A percentile compares a stretch with the other conserved stretches of the same genome.
Evolutionary conservation across 1,140 invertebrate species (phyloP).

Genomic region (Drosophila obscura): DNA sequence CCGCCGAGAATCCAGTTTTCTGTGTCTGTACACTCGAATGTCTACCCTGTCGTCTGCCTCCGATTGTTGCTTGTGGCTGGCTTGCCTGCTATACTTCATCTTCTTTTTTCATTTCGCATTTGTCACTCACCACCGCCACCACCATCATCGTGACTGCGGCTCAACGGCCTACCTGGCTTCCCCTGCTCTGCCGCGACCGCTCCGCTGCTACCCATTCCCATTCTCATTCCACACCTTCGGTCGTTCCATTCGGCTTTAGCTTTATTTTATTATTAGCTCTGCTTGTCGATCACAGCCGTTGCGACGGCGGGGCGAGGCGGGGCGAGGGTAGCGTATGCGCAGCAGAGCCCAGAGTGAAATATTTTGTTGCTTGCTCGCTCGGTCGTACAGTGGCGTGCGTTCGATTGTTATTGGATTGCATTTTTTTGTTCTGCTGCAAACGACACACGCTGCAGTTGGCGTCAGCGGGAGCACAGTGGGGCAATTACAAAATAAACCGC

Average conservation of each 20-base stretch:
- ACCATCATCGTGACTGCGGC: no score
- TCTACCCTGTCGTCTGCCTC: constrained; percentile 11
- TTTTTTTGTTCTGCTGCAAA: constrained; percentile 15
- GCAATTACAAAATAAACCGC: no score
- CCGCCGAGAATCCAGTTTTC: constrained; percentile 51
- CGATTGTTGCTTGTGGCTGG: constrained; percentile 7
- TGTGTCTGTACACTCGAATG: constrained; percentile 64
- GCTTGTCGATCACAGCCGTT: constrained; percentile 45
- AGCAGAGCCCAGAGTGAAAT: constrained; percentile 27
- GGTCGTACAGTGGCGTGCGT: no score
- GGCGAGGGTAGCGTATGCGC: constrained; percentile 24
- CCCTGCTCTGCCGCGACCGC: no score
- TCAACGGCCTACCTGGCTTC: no score
- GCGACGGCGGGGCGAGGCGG: constrained; percentile 9
- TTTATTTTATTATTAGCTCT: constrained; percentile 71
- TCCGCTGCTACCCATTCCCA: no score
- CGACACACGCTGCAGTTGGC: not conserved
- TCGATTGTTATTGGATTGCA: constrained; percentile 25
- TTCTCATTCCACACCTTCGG: no score
- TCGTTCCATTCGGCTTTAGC: constrained; percentile 22
- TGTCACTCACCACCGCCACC: constrained; percentile 45
- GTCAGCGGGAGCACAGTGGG: constrained; percentile 5
- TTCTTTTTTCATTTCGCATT: constrained; percentile 65
- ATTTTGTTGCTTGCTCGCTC: constrained; percentile 39
- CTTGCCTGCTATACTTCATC: constrained; percentile 57